Conservation (phyloP, 2,113 vertebrate genomes). For the Pogonocichla stellata region DNA sequence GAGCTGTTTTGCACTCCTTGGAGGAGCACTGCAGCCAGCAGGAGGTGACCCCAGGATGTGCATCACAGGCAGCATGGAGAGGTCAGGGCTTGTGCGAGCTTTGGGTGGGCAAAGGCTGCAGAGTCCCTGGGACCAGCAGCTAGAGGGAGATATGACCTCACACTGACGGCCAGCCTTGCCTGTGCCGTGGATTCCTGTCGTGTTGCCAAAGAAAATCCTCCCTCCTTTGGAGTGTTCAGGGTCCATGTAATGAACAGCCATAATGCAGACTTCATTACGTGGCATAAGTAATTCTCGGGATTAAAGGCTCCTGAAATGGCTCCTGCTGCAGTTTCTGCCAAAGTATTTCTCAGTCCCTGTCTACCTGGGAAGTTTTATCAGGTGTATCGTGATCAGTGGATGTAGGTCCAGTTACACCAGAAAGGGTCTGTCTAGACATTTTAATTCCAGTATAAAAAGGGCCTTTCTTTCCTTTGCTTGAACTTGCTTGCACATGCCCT, state of each 20-base stretch:
- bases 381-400: not conserved
- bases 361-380: slow-evolving; percentile 42
- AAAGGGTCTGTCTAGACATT: slow-evolving; percentile 35
- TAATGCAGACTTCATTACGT: not conserved
- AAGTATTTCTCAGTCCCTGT: not conserved
- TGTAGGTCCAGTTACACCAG: not conserved
- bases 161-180: not conserved
- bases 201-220: not conserved
- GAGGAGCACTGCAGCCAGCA: not conserved
- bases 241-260: not conserved
- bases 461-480: not conserved
- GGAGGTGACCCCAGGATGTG: not conserved
- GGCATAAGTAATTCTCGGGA: not conserved
- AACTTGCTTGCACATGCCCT: not conserved
- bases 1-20: not conserved
- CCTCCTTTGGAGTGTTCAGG: not conserved
- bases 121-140: slow-evolving; percentile 56
- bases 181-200: not conserved
- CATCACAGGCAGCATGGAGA: not conserved
- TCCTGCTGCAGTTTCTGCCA: slow-evolving; percentile 22
- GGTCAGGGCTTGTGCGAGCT: not conserved
- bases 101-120: not conserved
- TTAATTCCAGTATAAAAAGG: slow-evolving; percentile 8
- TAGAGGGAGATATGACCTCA: slow-evolving; percentile 64
- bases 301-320: slow-evolving; percentile 26